Base-by-base conservation (phyloP, 2,888 invertebrate genomes). In the Eurytoma californica region DNA sequence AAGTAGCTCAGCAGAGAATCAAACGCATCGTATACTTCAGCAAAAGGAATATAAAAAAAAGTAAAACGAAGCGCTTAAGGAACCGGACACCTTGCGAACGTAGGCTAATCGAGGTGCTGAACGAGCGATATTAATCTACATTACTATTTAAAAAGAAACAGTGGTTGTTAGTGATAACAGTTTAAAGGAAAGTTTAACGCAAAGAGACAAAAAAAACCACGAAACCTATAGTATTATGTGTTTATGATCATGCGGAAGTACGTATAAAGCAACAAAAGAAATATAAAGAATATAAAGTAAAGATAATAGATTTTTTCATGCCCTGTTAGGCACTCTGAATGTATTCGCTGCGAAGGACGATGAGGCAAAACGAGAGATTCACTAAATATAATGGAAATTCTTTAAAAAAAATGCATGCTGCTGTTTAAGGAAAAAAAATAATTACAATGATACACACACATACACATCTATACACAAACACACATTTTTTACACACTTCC, bases 1-100 rank as follows among this genome's bases (percentile, higher is more conserved):
- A 85, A 83, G 84, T 9, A 39, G 85, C 51, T 86, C 86, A 86
- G 86, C 84, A 86, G 85, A 85, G 85, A 89, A 88, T 88, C 89
- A 87, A 88, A 89, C 86, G 86, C 84, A 85, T 85, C 84, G 85
- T 84, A 65, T 47, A 75, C 66, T 72, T 66, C 63, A 65, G 76
- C 63, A 75, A 76, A 80, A 76, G 74, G 80, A 75, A 80, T 73
- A 81, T 76, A 82, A 79, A 63, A 66, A 51, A n/a, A 30, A 82
- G 80, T 69, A 70, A 82, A 78, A 76, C 58, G 61, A 77, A 74
- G 61, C 65, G 61, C 68, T 73, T 70, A 73, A 65, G 69, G 65
- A 76, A 80, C 70, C 61, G 67, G 57, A 80, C 60, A 80, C 76
- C 79, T 75, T 82, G 70, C 70, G 65, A 60, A 74, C 58, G 80